Base-by-base conservation (phyloP, 30 jellyfish, hydroid and myxozoan species). In the Pelagia noctiluca region DNA sequence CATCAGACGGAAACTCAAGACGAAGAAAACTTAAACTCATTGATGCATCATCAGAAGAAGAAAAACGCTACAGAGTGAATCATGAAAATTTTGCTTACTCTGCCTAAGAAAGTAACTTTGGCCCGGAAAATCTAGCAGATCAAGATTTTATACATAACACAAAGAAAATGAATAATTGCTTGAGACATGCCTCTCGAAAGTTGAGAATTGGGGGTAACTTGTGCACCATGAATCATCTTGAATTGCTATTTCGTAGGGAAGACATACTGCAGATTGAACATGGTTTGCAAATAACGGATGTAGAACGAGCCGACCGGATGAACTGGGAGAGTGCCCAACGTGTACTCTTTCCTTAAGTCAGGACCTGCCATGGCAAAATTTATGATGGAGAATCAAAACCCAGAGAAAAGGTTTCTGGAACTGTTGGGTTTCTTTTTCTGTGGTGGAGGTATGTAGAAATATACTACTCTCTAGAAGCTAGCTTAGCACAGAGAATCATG, bases 1-100 rank as follows among this genome's bases (percentile, higher is more conserved):
- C 84, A 13, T 72, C 84, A 0, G 84, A 72, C 46, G 84, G 84
- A 35, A 74, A 72, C 2, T 10, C 42, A 0, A 72, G 84, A 16
- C 48, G 76, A 72, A 2, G 84, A 1, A 72, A 72, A 38, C 35
- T 22, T 10, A 10, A 22, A 4, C 35, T 60, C 72, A 10, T 60
- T 60, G 12, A 60, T n/a, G 72, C n/a, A n/a, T n/a, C n/a, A n/a
- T n/a, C n/a, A n/a, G n/a, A n/a, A n/a, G n/a, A n/a, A n/a, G n/a
- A n/a, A n/a, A n/a, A n/a, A n/a, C n/a, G n/a, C n/a, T n/a, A n/a
- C n/a, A n/a, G n/a, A n/a, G n/a, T n/a, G n/a, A n/a, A n/a, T n/a
- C n/a, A n/a, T n/a, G n/a, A n/a, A n/a, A n/a, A n/a, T n/a, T n/a
- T n/a, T n/a, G n/a, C n/a, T n/a, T n/a, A n/a, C 13, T 11, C 13